Conservation (phyloP, 2,113 vertebrate genomes). For the Scomber colias region DNA sequence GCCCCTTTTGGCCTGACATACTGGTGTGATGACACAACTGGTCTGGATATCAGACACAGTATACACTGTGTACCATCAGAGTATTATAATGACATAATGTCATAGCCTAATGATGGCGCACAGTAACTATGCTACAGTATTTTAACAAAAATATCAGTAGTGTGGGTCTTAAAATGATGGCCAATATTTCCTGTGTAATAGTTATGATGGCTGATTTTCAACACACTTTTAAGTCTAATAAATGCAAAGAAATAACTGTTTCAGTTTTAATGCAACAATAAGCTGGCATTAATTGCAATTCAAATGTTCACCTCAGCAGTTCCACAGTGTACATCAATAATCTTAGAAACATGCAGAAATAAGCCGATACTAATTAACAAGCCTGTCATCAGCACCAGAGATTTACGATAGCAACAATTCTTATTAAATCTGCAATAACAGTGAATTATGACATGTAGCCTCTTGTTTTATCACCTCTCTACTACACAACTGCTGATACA, state of each 20-base stretch:
- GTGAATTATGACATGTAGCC: constrained; percentile 5
- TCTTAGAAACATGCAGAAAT: constrained; percentile 18
- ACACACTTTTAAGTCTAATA: neutral
- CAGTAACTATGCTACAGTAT: neutral
- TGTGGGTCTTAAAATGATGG: neutral
- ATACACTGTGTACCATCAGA: neutral
- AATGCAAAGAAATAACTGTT: constrained; percentile 19
- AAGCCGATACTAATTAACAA: constrained; percentile 29
- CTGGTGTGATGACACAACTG: neutral
- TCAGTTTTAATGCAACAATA: too few relatives aligned
- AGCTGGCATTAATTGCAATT: constrained; percentile 38
- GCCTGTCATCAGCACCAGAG: neutral
- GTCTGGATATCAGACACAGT: constrained; percentile 13
- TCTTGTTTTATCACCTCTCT: constrained; percentile 12
- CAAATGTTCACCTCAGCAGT: constrained; percentile 17
- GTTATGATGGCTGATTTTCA: constrained; percentile 28
- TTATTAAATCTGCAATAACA: neutral
- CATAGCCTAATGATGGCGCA: neutral
- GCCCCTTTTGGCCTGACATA: constrained; percentile 29
- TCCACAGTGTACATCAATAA: constrained; percentile 35
- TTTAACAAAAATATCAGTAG: too few relatives aligned
- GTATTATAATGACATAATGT: constrained; percentile 33
- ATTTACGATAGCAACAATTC: constrained; percentile 12
- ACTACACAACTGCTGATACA: constrained; percentile 3
- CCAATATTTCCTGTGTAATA: constrained; percentile 22